Percentiles rank a stretch among this genome's conserved stretches.
Conservation (phyloP, 2,113 vertebrate genomes). For the Philantomba maxwellii region DNA sequence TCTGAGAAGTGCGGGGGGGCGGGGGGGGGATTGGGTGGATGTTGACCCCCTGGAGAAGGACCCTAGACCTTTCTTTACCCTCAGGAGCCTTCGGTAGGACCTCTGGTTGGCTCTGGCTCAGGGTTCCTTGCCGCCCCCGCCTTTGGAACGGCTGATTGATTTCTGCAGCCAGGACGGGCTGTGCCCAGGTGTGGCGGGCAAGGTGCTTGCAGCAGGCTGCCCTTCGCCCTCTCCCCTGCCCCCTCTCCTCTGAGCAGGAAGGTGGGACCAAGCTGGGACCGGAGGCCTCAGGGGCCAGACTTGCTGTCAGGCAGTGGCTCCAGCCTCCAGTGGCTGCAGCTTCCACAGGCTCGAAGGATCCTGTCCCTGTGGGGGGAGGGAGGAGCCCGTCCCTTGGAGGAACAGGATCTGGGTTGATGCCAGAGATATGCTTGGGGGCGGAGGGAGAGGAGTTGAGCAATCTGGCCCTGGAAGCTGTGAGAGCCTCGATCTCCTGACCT, state of each 20-base stretch:
- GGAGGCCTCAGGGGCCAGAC: background rate
- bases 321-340: background rate
- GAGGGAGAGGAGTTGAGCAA: constrained; percentile 47
- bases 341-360: background rate
- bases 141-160: background rate
- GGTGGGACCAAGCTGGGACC: background rate
- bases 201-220: background rate
- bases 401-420: constrained; percentile 42
- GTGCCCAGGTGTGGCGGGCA: background rate
- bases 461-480: background rate
- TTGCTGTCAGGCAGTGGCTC: background rate
- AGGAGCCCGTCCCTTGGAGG: background rate
- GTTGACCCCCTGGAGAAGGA: background rate
- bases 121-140: background rate
- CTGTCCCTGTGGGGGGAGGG: background rate
- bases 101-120: background rate
- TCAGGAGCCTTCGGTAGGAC: background rate
- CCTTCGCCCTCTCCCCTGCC: background rate
- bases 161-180: background rate
- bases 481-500: background rate
- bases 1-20: background rate
- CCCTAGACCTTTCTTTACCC: background rate
- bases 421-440: constrained; percentile 51
- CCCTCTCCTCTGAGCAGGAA: background rate
- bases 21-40: accelerated